Evolutionary conservation across 2,113 vertebrate genomes (phyloP), one percentile per base, ranked within the genome.

Genomic region (Ondatra zibethicus): DNA sequence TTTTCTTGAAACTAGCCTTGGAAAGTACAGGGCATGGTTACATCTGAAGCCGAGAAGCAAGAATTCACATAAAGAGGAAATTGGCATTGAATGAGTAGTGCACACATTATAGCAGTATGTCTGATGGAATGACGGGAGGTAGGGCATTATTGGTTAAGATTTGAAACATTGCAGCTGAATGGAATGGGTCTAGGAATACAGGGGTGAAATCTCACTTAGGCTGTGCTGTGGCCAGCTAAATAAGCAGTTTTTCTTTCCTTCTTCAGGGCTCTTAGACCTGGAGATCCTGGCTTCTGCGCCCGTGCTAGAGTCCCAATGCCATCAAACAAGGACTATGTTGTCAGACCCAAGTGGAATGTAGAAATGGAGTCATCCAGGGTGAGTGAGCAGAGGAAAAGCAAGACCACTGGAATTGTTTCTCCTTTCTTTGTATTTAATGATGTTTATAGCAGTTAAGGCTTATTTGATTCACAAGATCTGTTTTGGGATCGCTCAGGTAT

Each of bases 271-370:
- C 98, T 99, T 77, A 97, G 99, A 42, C 99, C 99, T 0, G 99
- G 99, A 47, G 99, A 99, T 96, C 99, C 99, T 0, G 99, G 99
- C 11, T 99, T 99, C 98, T 99, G 99, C 96, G 99, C 99, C 92
- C 98, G 99, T 21, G 99, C 99, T 0, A 98, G 99, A 85, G 99
- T 99, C 16, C 99, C 99, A 0, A 99, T 99, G 99, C 99, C 99
- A 16, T 99, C 99, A 89, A 99, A 99, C 98, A 99, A 99, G 96
- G 99, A 99, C 98, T 99, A 99, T 0, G 99, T 99, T 1, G 99
- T 99, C 21, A 99, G 99, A 86, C 99, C 99, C 85, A 99, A 99
- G 92, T 99, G 99, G 99, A 99, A 99, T 7, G 99, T 99, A 72
- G 99, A 99, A 95, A 98, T 99, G 95, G 99, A 99, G 70, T 99